Percentiles rank a stretch among this genome's conserved stretches.
phyloP scores from a whole-genome alignment of 2,113 vertebrate species.

The Numida meleagris region DNA sequence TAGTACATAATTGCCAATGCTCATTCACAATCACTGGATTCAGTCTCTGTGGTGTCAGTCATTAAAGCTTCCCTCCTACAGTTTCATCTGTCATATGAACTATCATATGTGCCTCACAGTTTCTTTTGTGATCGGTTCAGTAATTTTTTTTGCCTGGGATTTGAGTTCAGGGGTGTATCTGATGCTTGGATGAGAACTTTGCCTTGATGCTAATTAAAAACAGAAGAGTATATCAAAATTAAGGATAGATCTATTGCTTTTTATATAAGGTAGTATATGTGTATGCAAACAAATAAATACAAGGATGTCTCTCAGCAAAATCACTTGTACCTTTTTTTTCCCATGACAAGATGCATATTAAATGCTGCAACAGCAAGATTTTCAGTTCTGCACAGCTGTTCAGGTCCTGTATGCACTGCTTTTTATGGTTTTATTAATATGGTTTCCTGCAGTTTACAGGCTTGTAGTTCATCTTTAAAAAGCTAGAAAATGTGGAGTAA shows the following conservation, averaged over 20 bases:
- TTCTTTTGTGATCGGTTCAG: constrained; percentile 11
- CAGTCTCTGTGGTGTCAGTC: neutral
- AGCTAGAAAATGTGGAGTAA: neutral
- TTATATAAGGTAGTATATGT: neutral
- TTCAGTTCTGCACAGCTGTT: neutral
- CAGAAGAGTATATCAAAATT: neutral
- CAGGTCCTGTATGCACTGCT: neutral
- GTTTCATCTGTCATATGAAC: neutral
- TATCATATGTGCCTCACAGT: neutral
- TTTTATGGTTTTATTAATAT: neutral
- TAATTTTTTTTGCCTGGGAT: neutral
- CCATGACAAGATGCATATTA: neutral
- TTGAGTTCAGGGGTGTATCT: constrained; percentile 8
- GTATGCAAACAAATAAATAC: neutral
- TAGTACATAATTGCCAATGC: neutral
- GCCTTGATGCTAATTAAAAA: neutral
- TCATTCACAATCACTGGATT: neutral
- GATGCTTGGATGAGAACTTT: neutral
- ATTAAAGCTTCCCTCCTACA: neutral
- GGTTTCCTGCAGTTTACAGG: neutral
- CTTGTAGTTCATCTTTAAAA: neutral
- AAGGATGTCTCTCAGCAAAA: neutral
- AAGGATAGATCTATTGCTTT: neutral
- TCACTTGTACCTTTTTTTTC: neutral
- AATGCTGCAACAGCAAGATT: neutral